Evolutionary conservation across 2,888 invertebrate genomes (phyloP), one percentile per base, ranked within the genome.

Genomic region (Cactoblastis cactorum): DNA sequence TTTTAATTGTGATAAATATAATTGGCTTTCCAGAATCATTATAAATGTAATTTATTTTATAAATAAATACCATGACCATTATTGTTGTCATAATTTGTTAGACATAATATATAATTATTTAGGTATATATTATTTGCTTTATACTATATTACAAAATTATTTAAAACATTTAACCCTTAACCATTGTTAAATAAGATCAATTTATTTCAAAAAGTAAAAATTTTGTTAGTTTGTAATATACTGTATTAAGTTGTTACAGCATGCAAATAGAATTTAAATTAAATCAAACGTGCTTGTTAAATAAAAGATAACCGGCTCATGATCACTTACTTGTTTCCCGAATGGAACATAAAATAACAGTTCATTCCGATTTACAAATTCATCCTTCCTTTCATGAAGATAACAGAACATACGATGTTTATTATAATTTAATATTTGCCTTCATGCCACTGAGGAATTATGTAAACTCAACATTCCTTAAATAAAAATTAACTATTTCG

Each of bases 251-350:
- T 24, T 43, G 28, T 43, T 41, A 49, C 34, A 49, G 12, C 41
- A 41, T 49, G 41, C 41, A 41, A 41, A 32, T 74, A 24, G 28
- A 17, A 28, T 80, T 77, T 54, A 67, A 80, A 81, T 82, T 77
- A 58, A 59, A 62, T 58, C 59, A 63, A 61, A 51, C 78, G 78
- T 80, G 78, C 79, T 67, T 71, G 69, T 62, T 62, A 67, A 54
- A 58, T 62, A 67, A 54, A 58, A 62, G 57, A 61, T 71, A 74
- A 80, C 86, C 86, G 87, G 87, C 83, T 72, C 67, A 79, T 85
- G 87, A 87, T 87, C 87, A 87, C 87, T 82, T 78, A 83, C 83
- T 61, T 62, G 60, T 45, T 48, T 18, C 46, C 39, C 50, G 45
- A 32, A 12, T 39, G 45, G 15, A 15, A 34, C 33, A 33, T 39